phyloP scores from a whole-genome alignment of 2,888 invertebrate species.

The Drosophila quinaria region DNA sequence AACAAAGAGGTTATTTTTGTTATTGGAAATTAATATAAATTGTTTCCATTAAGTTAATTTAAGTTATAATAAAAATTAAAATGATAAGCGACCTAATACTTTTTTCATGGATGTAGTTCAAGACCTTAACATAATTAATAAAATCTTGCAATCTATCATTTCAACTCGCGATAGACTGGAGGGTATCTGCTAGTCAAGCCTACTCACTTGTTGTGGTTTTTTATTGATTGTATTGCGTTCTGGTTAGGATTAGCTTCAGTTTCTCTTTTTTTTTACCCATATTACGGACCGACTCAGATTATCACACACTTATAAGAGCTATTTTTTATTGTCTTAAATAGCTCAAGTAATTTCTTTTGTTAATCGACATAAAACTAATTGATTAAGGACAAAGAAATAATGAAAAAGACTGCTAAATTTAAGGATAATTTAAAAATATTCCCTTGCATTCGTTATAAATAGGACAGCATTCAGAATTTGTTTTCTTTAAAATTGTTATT shows the following conservation, averaged over 20 bases:
- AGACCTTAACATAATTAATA: not conserved
- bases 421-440: too few relatives aligned
- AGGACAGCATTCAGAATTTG: not conserved
- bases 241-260: constrained; percentile 22
- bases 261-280: constrained; percentile 19
- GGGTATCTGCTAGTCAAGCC: constrained; percentile 2
- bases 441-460: not conserved
- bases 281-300: constrained; percentile 12
- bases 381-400: not conserved
- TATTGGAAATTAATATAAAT: not conserved
- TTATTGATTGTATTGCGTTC: constrained; percentile 14
- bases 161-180: not conserved
- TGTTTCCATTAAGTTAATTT: too few relatives aligned
- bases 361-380: not conserved
- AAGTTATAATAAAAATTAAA: too few relatives aligned
- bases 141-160: not conserved
- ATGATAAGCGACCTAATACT: too few relatives aligned
- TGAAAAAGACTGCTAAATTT: too few relatives aligned
- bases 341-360: constrained; percentile 11
- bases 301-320: constrained; percentile 10
- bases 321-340: constrained; percentile 25
- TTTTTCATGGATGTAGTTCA: not conserved
- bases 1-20: not conserved
- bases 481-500: not conserved
- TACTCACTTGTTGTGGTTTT: constrained; percentile 1